phyloP scores from a whole-genome alignment of 2,113 vertebrate genomes.

The Gorsachius goisagi region DNA sequence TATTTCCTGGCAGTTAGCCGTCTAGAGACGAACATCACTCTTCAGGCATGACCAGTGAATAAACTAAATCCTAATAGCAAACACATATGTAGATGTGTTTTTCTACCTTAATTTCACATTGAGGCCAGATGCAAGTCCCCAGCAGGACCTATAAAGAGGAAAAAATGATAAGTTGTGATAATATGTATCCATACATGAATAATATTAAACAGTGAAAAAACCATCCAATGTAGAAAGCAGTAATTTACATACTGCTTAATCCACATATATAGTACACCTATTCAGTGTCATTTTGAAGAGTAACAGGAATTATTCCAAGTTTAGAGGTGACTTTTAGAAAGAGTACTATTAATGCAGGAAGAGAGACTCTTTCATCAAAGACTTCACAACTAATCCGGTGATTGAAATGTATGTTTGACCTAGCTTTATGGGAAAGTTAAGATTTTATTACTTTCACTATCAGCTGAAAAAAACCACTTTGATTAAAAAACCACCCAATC shows the following conservation, averaged over 20 bases:
- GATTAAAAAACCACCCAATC: background rate
- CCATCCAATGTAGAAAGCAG: background rate
- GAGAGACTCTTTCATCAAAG: background rate
- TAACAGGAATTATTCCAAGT: background rate
- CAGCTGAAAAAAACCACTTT: background rate
- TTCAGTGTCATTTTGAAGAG: background rate
- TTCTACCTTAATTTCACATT: constrained; percentile 86
- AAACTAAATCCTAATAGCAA: constrained; percentile 80
- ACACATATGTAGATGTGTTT: constrained; percentile 78
- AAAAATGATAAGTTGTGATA: constrained; percentile 48
- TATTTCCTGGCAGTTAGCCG: constrained; percentile 80
- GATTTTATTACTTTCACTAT: background rate
- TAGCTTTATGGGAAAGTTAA: background rate
- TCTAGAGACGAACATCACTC: constrained; percentile 81
- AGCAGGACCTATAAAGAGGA: constrained; percentile 84
- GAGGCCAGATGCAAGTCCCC: constrained; percentile 82
- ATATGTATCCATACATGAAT: constrained; percentile 32
- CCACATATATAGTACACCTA: background rate
- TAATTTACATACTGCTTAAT: constrained; percentile 10
- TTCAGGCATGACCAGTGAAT: constrained; percentile 85
- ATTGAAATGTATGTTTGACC: background rate
- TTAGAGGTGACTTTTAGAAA: background rate
- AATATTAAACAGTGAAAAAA: constrained; percentile 18
- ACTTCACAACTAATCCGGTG: background rate
- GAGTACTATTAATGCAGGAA: background rate